phyloP scores from a whole-genome alignment of 2,113 vertebrate genomes.

The Ictalurus furcatus region DNA sequence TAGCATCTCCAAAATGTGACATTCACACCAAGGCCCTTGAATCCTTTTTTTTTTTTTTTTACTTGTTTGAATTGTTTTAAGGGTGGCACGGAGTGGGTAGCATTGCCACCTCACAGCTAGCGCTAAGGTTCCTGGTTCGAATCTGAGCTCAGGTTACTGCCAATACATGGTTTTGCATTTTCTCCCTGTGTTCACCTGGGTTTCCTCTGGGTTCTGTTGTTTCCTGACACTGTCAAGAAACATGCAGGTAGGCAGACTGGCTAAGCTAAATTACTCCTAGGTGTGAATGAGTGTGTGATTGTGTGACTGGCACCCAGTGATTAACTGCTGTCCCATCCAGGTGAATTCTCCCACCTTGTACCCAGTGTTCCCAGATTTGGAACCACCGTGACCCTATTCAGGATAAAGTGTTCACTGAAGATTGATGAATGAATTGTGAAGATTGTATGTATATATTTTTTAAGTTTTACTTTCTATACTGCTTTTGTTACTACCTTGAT shows the following conservation, averaged over 20 bases:
- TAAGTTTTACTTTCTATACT: neutral
- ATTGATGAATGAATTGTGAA: neutral
- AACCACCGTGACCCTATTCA: neutral
- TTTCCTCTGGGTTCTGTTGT: neutral
- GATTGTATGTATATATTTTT: neutral
- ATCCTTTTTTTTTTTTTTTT: neutral
- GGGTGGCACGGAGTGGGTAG: neutral
- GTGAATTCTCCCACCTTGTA: neutral
- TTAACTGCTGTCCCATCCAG: neutral
- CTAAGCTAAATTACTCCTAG: neutral
- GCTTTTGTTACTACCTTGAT: neutral
- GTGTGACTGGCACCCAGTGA: neutral
- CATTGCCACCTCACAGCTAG: neutral
- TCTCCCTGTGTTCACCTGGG: neutral
- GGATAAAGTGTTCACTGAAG: neutral
- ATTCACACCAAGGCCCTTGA: neutral
- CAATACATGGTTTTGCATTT: neutral
- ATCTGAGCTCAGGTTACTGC: neutral
- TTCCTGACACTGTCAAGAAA: neutral
- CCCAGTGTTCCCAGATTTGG: neutral
- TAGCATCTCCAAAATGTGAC: neutral
- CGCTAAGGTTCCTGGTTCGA: neutral
- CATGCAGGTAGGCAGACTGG: neutral
- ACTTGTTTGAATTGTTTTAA: neutral
- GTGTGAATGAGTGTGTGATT: neutral